phyloP scores from a whole-genome alignment of 2,888 invertebrate species.

The Liposcelis brunnea region DNA sequence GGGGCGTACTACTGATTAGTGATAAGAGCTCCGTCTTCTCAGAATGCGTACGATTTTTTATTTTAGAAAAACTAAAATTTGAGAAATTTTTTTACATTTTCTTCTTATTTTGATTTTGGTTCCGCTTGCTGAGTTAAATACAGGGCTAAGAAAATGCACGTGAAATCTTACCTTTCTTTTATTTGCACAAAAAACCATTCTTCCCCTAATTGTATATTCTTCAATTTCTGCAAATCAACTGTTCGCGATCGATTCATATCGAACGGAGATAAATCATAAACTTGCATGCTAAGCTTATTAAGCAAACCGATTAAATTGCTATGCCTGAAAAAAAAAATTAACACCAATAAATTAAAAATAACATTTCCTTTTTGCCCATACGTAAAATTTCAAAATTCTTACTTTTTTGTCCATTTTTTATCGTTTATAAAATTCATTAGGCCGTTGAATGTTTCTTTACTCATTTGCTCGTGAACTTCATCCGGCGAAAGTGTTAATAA shows the following conservation, averaged over 20 bases:
- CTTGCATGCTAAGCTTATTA: slow-evolving; percentile 41
- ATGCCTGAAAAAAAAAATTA: slow-evolving; percentile 28
- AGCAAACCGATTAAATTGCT: slow-evolving; percentile 39
- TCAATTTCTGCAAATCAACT: slow-evolving; percentile 40
- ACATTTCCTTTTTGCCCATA: slow-evolving; percentile 3
- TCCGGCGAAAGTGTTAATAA: slow-evolving; percentile 23
- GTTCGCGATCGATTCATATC: slow-evolving; percentile 37
- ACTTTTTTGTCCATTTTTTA: slow-evolving; percentile 14
- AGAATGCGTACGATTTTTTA: too few relatives aligned
- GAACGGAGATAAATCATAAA: slow-evolving; percentile 43
- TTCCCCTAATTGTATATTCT: slow-evolving; percentile 38
- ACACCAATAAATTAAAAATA: slow-evolving; percentile 1
- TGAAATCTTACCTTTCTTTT: slow-evolving; percentile 26
- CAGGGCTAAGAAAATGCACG: too few relatives aligned
- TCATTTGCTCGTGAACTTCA: slow-evolving; percentile 25
- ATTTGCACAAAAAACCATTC: slow-evolving; percentile 48
- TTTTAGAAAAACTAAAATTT: too few relatives aligned
- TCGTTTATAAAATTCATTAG: slow-evolving; percentile 15
- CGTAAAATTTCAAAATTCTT: slow-evolving; percentile 9
- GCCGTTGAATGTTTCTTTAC: slow-evolving; percentile 25
- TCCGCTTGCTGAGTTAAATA: too few relatives aligned
- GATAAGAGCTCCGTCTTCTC: too few relatives aligned
- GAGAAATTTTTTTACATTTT: too few relatives aligned
- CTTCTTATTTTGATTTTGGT: too few relatives aligned
- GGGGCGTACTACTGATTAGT: too few relatives aligned